Percentiles rank a stretch among this genome's conserved stretches.
These are phyloP conservation scores for Rhegmatorhina hoffmannsi DNA, from an alignment of 2,113 vertebrate species.

Conservation along the genomic window DNA sequence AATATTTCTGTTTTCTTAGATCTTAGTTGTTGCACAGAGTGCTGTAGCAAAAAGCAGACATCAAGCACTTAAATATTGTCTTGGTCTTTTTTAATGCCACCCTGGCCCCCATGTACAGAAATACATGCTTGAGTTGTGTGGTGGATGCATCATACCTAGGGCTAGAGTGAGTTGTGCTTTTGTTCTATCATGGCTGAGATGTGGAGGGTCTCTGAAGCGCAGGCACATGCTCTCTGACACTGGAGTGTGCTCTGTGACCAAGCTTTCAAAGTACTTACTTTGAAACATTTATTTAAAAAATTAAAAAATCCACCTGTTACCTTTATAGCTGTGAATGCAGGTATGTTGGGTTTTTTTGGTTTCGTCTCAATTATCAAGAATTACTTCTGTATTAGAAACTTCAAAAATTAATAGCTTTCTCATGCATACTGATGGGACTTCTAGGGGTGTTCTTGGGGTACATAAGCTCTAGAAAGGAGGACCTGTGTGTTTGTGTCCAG, in stretches of 20 bases:
- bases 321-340: neutral
- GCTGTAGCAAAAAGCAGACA: neutral
- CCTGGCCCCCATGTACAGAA: rapidly evolving
- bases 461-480: neutral
- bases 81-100: neutral
- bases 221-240: rapidly evolving
- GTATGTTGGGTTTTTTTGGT: neutral
- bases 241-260: neutral
- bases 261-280: neutral
- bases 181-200: neutral
- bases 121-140: neutral
- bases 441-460: neutral
- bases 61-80: neutral
- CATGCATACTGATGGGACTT: neutral
- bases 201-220: neutral
- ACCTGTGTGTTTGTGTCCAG: neutral
- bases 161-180: neutral
- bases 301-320: neutral
- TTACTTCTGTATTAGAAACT: neutral
- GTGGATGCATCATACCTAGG: neutral
- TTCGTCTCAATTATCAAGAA: neutral
- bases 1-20: neutral
- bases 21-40: neutral
- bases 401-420: neutral
- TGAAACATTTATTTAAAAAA: neutral